These are phyloP conservation scores for Scolopax bukidnonensis DNA, from an alignment of 2,797 vertebrate species.

Conservation along the genomic window DNA sequence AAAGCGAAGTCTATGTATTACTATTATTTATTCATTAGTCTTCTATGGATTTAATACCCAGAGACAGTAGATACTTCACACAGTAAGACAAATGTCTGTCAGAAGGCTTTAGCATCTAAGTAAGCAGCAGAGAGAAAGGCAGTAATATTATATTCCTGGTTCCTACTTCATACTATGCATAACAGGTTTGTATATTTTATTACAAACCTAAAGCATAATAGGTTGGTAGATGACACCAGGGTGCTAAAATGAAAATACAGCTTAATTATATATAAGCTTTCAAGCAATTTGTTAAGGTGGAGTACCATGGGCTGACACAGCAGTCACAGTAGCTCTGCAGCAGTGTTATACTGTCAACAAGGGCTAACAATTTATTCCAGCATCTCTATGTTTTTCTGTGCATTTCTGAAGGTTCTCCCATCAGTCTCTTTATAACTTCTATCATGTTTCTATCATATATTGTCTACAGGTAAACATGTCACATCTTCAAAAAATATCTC, in stretches of 20 bases:
- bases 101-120: constrained; percentile 16
- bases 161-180: neutral
- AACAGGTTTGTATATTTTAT: constrained; percentile 36
- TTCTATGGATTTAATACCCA: constrained; percentile 8
- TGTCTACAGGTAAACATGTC: neutral
- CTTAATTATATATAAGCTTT: constrained; percentile 41
- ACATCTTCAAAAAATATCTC: neutral
- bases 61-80: neutral
- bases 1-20: neutral
- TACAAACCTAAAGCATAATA: constrained; percentile 23
- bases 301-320: neutral
- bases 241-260: constrained; percentile 57
- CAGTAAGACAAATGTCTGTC: constrained; percentile 27
- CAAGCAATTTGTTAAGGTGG: constrained; percentile 30
- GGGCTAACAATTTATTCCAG: neutral
- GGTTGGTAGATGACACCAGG: neutral
- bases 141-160: neutral
- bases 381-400: neutral
- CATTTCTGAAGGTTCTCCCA: neutral
- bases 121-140: constrained; percentile 19
- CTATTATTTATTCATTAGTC: constrained; percentile 45
- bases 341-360: neutral
- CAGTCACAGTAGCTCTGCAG: neutral
- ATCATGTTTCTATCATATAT: neutral
- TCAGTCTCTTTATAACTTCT: neutral